A percentile compares a stretch with the other conserved stretches of the same genome.
Conservation (phyloP, 2,797 vertebrate genomes). For the Potorous gilbertii region DNA sequence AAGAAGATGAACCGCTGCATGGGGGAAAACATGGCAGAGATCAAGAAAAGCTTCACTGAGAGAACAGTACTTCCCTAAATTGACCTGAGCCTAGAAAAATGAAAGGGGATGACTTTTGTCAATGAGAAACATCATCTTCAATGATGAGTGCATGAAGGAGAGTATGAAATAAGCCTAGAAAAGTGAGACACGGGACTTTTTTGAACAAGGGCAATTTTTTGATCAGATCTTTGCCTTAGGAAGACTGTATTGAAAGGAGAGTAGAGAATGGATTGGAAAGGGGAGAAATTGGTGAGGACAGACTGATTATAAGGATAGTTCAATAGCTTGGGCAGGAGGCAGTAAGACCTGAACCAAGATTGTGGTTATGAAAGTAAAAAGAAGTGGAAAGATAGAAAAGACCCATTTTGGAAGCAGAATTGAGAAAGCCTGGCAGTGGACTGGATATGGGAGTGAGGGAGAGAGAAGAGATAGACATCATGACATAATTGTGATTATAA, state of each 20-base stretch:
- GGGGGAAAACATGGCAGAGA: neutral
- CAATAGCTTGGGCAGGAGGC: neutral
- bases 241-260: neutral
- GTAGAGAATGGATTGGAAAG: neutral
- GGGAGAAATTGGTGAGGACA: neutral
- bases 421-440: neutral
- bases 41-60: neutral
- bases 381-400: neutral
- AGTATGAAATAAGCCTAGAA: neutral
- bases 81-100: neutral
- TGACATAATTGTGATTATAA: neutral
- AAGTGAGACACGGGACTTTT: neutral
- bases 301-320: neutral
- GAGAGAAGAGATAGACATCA: neutral
- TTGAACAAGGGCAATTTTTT: neutral
- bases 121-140: neutral
- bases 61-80: neutral
- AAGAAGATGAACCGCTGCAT: neutral
- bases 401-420: neutral
- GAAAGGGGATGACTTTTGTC: neutral
- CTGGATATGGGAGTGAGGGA: neutral
- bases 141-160: neutral
- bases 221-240: neutral
- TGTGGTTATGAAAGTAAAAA: neutral
- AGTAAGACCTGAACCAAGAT: neutral